phyloP scores from a whole-genome alignment of 2,888 invertebrate genomes.

The Torymus texanus region DNA sequence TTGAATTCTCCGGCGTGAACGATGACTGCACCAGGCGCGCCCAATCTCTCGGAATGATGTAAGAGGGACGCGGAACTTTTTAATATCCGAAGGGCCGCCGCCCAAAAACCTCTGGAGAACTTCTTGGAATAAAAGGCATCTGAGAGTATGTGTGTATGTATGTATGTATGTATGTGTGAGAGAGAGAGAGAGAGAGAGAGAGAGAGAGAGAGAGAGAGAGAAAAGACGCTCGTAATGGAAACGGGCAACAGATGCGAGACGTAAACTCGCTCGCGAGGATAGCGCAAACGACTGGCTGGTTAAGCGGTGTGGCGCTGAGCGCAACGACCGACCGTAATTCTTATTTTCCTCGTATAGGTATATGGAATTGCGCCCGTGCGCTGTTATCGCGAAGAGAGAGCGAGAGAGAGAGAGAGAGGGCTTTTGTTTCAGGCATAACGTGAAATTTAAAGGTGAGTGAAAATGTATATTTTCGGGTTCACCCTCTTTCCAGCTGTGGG shows the following conservation, averaged over 20 bases:
- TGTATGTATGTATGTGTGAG: neutral
- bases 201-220: constrained; percentile 19
- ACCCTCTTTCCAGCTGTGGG: neutral
- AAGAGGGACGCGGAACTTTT: constrained; percentile 48
- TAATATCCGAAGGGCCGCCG: constrained; percentile 42
- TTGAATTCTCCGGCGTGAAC: constrained; percentile 45
- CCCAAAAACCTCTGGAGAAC: constrained; percentile 25
- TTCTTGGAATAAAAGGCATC: constrained; percentile 28
- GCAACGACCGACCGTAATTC: constrained; percentile 61
- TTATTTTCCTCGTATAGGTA: constrained; percentile 55
- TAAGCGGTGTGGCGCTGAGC: constrained; percentile 36
- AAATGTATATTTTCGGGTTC: constrained; percentile 16
- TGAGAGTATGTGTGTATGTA: constrained; percentile 3
- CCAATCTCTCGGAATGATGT: constrained; percentile 51
- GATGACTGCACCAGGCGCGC: constrained; percentile 24
- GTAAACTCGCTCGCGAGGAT: constrained; percentile 61
- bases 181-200: constrained; percentile 20
- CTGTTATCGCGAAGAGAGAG: constrained; percentile 2
- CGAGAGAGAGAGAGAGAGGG: neutral
- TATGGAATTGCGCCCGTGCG: constrained; percentile 24
- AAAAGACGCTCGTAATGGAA: constrained; percentile 59
- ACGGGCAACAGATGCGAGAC: constrained; percentile 67
- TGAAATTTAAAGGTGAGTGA: constrained; percentile 31
- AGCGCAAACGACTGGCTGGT: constrained; percentile 64
- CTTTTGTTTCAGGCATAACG: constrained; percentile 9